phyloP scores from a whole-genome alignment of 2,888 invertebrate genomes.

The Dermolepida albohirtum region DNA sequence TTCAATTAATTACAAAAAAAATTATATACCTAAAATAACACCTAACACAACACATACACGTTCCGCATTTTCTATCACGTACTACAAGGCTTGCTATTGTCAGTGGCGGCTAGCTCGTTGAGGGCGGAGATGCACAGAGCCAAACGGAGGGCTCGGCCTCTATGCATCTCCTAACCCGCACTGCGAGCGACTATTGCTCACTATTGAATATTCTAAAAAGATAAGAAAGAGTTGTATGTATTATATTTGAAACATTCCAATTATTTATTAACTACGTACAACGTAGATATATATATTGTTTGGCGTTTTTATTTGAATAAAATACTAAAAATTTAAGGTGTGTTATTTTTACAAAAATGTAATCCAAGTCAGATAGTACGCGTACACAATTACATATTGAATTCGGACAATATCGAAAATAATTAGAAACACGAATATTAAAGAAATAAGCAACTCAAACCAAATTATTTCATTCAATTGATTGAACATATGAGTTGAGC shows the following conservation, averaged over 20 bases:
- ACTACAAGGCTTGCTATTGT: constrained; percentile 59
- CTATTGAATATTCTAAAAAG: constrained; percentile 66
- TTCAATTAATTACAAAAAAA: constrained; percentile 30
- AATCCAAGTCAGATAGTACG: too few species aligned
- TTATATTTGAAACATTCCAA: constrained; percentile 62
- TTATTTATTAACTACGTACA: constrained; percentile 62
- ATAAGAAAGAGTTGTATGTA: constrained; percentile 65
- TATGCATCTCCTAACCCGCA: constrained; percentile 57
- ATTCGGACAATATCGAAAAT: too few species aligned
- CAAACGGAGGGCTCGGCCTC: constrained; percentile 54
- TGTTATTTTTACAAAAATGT: constrained; percentile 7
- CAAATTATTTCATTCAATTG: too few species aligned
- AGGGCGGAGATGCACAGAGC: constrained; percentile 55
- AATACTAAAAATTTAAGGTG: constrained; percentile 44
- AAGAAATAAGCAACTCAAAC: too few species aligned
- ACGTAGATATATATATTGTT: constrained; percentile 65
- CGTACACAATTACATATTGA: too few species aligned
- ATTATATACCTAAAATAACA: constrained; percentile 36
- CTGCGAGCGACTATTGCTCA: constrained; percentile 66
- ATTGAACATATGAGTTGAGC: too few species aligned
- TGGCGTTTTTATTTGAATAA: constrained; percentile 66
- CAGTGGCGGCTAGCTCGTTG: constrained; percentile 64
- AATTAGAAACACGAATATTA: too few species aligned
- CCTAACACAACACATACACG: constrained; percentile 42
- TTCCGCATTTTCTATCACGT: constrained; percentile 49